Evolutionary conservation across 2,113 vertebrate genomes (phyloP).

Genomic region (Ifrita kowaldi): DNA sequence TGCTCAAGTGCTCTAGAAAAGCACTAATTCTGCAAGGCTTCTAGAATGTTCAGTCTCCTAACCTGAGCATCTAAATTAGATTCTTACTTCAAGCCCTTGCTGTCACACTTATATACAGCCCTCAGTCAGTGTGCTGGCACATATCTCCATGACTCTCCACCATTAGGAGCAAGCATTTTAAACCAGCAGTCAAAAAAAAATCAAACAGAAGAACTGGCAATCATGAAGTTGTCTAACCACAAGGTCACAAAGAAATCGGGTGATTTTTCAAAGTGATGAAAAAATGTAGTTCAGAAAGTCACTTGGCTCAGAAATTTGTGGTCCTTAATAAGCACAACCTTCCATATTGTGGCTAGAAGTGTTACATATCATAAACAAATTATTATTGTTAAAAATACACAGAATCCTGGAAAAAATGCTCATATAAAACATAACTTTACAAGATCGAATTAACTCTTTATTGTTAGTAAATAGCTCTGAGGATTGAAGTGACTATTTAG

Average conservation of each 20-base stretch:
- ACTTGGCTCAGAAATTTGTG: neutral
- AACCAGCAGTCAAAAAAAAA: neutral
- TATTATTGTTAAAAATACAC: neutral
- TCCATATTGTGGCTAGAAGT: neutral
- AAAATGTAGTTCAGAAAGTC: neutral
- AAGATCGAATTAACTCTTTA: neutral
- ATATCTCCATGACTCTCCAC: neutral
- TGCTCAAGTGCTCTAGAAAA: neutral
- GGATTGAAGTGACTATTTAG: neutral
- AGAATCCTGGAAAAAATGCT: neutral
- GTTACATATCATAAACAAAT: neutral
- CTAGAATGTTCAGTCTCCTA: neutral
- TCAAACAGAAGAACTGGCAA: neutral
- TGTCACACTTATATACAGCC: neutral
- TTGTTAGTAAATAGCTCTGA: neutral
- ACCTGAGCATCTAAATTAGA: neutral
- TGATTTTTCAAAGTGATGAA: neutral
- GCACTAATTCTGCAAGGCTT: neutral
- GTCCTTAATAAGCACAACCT: neutral
- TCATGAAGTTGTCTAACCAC: neutral
- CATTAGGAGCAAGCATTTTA: neutral
- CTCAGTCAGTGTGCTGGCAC: neutral
- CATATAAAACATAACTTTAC: neutral
- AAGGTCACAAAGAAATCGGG: neutral
- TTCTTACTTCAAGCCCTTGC: neutral